These are phyloP conservation scores for Netelia virgata DNA, from an alignment of 2,888 invertebrate genomes.

Conservation along the genomic window DNA sequence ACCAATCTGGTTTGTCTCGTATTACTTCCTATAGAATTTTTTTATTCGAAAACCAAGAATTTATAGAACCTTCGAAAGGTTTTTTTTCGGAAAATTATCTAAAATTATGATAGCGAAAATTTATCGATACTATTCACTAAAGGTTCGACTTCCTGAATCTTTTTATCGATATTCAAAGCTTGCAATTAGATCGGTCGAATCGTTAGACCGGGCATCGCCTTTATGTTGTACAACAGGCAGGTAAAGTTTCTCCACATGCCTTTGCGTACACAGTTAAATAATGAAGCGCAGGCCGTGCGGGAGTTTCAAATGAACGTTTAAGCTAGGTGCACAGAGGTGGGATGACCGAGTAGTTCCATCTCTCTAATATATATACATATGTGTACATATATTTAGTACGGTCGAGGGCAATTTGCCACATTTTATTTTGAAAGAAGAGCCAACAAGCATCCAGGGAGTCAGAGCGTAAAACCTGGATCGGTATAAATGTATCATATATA, in stretches of 20 bases:
- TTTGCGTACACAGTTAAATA: constrained; percentile 27
- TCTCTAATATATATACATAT: neutral
- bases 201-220: neutral
- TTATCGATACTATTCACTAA: too few relatives aligned
- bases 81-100: too few relatives aligned
- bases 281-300: constrained; percentile 18
- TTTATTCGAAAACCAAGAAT: too few relatives aligned
- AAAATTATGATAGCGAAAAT: too few relatives aligned
- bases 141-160: too few relatives aligned
- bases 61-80: too few relatives aligned
- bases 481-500: constrained; percentile 25
- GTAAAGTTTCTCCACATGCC: neutral
- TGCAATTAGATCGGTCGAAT: neutral
- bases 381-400: neutral
- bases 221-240: neutral
- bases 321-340: neutral
- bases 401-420: constrained; percentile 47
- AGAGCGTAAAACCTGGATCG: constrained; percentile 44
- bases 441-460: constrained; percentile 15
- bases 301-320: constrained; percentile 18
- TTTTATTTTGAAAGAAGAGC: constrained; percentile 37
- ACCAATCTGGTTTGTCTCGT: too few relatives aligned
- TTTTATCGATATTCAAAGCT: too few relatives aligned
- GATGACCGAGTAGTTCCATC: neutral
- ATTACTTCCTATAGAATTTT: too few relatives aligned